Percentiles rank a stretch among this genome's conserved stretches.
These are phyloP conservation scores for Diacarnus erythraeanus DNA, from an alignment of 37 sponge, comb jelly and placozoan species.

Conservation along the genomic window DNA sequence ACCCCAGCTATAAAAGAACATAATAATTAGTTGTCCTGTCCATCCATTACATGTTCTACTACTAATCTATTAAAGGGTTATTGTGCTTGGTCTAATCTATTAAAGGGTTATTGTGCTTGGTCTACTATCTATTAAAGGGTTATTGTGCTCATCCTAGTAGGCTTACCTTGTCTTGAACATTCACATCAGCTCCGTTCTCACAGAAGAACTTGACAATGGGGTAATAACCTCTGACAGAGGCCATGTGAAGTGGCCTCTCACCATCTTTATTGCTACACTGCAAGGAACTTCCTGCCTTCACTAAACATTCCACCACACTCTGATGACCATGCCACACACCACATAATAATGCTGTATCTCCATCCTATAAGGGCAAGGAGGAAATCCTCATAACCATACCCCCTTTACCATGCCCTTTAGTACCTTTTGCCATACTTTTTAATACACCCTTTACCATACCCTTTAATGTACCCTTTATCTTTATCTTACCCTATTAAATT, in stretches of 20 bases:
- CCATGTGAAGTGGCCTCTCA: constrained; percentile 81
- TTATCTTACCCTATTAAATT: no score
- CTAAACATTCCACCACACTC: constrained; percentile 73
- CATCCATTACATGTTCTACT: background rate
- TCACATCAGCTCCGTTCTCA: constrained; percentile 52
- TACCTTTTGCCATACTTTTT: no score
- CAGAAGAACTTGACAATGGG: constrained; percentile 67
- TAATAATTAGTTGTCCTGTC: background rate
- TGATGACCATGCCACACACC: constrained; percentile 87
- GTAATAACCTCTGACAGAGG: constrained; percentile 81
- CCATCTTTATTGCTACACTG: constrained; percentile 51
- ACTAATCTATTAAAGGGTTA: background rate
- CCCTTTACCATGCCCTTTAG: no score
- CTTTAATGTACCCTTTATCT: no score
- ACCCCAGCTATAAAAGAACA: constrained; percentile 60
- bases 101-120: background rate
- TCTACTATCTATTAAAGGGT: background rate
- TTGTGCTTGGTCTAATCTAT: background rate
- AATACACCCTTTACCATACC: no score
- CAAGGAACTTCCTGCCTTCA: constrained; percentile 52
- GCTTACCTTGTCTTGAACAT: constrained; percentile 64
- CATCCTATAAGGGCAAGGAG: constrained; percentile 51
- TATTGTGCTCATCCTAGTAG: background rate
- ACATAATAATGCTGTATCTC: constrained; percentile 80
- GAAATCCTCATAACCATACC: background rate